A percentile compares a stretch with the other conserved stretches of the same genome.
Conservation (phyloP, 1,140 invertebrate genomes). For the Augochlora pura region DNA sequence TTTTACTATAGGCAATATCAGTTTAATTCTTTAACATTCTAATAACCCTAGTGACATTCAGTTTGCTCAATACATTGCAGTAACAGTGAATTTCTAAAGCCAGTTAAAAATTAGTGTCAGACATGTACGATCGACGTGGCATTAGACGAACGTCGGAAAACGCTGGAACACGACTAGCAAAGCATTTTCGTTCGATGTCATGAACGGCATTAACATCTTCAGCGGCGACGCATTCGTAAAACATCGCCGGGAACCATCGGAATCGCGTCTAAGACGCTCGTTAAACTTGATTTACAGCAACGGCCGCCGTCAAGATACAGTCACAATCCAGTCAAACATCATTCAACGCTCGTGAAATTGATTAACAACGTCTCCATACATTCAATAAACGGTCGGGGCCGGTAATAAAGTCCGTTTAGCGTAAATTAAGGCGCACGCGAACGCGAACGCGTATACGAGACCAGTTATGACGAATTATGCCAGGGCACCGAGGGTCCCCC, state of each 20-base stretch:
- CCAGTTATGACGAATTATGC: conserved; percentile 24
- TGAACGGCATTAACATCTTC: too few relatives aligned
- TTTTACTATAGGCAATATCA: too few relatives aligned
- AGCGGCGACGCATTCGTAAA: background rate
- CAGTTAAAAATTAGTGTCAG: too few relatives aligned
- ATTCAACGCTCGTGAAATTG: background rate
- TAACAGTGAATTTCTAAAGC: too few relatives aligned
- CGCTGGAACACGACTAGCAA: too few relatives aligned
- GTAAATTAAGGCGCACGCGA: too few relatives aligned
- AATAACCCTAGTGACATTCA: too few relatives aligned
- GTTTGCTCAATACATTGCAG: too few relatives aligned
- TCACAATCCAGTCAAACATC: background rate
- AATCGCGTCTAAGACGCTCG: background rate
- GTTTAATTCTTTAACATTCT: too few relatives aligned
- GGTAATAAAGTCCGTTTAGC: background rate
- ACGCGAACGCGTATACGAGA: background rate
- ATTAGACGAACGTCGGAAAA: too few relatives aligned
- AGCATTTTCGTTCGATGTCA: too few relatives aligned
- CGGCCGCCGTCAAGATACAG: background rate
- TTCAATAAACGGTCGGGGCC: background rate
- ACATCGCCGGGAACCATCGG: background rate
- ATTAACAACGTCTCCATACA: conserved; percentile 1
- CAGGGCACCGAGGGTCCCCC: conserved; percentile 8
- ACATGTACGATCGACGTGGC: too few relatives aligned
- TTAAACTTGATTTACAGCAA: background rate